Evolutionary conservation across 2,888 invertebrate genomes (phyloP), one percentile per base, ranked within the genome.

Genomic region (Fabriciana adippe): DNA sequence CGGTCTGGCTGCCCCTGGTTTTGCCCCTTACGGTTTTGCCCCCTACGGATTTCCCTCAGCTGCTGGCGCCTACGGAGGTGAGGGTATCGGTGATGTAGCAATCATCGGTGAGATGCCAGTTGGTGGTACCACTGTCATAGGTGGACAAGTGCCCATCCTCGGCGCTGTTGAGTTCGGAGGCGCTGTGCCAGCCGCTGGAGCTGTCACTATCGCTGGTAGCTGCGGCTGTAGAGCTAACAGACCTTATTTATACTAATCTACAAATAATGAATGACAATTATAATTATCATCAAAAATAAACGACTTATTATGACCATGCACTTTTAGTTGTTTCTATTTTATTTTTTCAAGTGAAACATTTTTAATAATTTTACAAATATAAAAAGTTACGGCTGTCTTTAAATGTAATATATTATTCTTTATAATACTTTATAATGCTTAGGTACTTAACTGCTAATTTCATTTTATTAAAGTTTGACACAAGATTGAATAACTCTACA

Each of bases 111-210:
- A 79, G 63, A 56, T 82, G 66, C 74, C 73, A 21, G 77, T 78
- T 13, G 71, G 70, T n/a, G 83, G 81, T 31, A 68, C 70, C 63
- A 79, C 81, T n/a, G 59, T 70, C 26, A 75, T 83, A 53, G 72
- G 74, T 48, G 82, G 82, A 45, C 75, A 76, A 54, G 78, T 82
- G 15, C 82, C 81, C 5, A 77, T 82, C 55, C 60, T 77, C 35
- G 81, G 81, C 57, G 74, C 74, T 16, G 80, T 83, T 3, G 53
- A 72, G 53, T 81, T 79, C 70, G 76, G 72, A 56, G 83, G 82
- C n/a, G 55, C 64, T 8, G 64, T 75, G 8, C 68, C 72, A 21
- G 79, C 79, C 47, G 76, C 73, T 67, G 80, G 81, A 31, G 59
- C 74, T 16, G 82, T 81, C 41, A 71, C 79, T 60, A 78, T 81